These are phyloP conservation scores for Eriocheir sinensis DNA, from an alignment of 1,140 invertebrate species.

Conservation along the genomic window DNA sequence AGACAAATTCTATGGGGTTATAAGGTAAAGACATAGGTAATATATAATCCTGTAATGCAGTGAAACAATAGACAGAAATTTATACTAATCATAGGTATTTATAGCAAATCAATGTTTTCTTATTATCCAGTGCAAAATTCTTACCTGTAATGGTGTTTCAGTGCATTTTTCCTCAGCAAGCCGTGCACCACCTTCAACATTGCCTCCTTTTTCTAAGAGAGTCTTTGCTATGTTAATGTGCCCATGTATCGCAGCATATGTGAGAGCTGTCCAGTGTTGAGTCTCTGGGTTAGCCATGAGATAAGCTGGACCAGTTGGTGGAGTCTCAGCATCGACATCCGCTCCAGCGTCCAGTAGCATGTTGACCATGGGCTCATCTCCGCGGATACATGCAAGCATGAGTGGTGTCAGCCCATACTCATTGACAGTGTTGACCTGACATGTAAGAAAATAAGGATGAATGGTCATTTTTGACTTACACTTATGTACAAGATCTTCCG, in stretches of 20 bases:
- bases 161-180: conserved; percentile 92
- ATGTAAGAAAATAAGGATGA: no score
- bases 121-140: neutral
- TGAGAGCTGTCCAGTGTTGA: conserved; percentile 90
- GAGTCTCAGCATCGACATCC: conserved; percentile 89
- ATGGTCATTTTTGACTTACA: no score
- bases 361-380: conserved; percentile 89
- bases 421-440: conserved; percentile 87
- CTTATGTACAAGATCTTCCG: no score
- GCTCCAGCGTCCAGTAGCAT: conserved; percentile 89
- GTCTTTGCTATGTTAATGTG: conserved; percentile 84
- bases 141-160: conserved; percentile 91
- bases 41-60: no score
- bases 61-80: no score
- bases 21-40: no score
- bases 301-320: conserved; percentile 81
- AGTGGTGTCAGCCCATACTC: conserved; percentile 90
- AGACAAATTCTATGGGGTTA: no score
- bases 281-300: conserved; percentile 86
- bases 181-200: conserved; percentile 91
- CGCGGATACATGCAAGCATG: conserved; percentile 90
- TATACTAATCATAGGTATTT: no score
- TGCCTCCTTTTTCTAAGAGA: conserved; percentile 88
- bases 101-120: no score
- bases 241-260: conserved; percentile 86